These are phyloP conservation scores for Lasioglossum villosulum DNA, from an alignment of 2,888 invertebrate species.

Conservation along the genomic window DNA sequence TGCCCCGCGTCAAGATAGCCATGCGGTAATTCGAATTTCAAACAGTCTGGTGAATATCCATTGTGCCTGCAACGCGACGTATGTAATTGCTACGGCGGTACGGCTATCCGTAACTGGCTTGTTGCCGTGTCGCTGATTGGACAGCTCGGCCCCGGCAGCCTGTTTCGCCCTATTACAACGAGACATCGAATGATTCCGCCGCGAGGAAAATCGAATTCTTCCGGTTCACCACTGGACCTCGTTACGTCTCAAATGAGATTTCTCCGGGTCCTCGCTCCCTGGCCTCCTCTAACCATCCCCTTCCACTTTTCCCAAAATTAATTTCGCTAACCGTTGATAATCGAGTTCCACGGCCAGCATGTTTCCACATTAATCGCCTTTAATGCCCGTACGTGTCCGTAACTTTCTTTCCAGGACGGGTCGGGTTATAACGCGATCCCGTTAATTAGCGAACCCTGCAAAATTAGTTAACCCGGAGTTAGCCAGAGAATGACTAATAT, in stretches of 20 bases:
- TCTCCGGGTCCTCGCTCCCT: slow-evolving; percentile 17
- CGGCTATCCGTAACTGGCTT: slow-evolving; percentile 74
- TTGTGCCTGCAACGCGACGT: slow-evolving; percentile 76
- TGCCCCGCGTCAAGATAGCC: slow-evolving; percentile 77
- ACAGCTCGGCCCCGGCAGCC: slow-evolving; percentile 40
- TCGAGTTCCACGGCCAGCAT: slow-evolving; percentile 32
- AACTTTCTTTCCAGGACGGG: background rate
- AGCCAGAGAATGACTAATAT: background rate
- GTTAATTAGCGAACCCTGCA: background rate
- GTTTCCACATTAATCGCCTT: slow-evolving; percentile 37
- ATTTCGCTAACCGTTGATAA: slow-evolving; percentile 46
- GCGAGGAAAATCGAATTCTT: slow-evolving; percentile 65
- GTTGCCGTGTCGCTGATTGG: slow-evolving; percentile 71
- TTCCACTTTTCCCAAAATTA: slow-evolving; percentile 14
- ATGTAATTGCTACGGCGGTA: slow-evolving; percentile 77
- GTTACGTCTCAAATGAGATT: slow-evolving; percentile 57
- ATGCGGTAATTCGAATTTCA: slow-evolving; percentile 81
- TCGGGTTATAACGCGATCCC: background rate
- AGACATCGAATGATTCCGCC: slow-evolving; percentile 59
- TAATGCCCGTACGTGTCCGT: slow-evolving; percentile 18
- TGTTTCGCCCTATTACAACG: slow-evolving; percentile 63
- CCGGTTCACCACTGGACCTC: slow-evolving; percentile 54
- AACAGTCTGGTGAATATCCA: slow-evolving; percentile 82
- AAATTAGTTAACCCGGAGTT: background rate
- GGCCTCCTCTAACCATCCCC: background rate